Conservation (phyloP, 2,113 vertebrate species). For the Pelecanus crispus region DNA sequence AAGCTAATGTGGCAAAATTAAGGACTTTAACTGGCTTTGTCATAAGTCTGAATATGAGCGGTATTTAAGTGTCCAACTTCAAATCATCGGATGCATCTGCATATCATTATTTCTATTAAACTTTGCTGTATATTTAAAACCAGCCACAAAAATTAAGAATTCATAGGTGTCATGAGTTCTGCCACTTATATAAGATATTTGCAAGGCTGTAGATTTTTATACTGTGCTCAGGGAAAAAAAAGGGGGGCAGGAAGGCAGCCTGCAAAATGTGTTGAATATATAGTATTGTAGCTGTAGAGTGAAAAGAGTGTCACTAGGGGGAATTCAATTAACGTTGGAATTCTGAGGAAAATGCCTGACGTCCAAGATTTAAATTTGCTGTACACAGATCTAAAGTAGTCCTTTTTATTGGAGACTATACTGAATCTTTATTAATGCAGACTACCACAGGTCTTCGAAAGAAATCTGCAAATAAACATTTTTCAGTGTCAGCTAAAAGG, state of each 20-base stretch:
- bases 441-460: background rate
- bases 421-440: background rate
- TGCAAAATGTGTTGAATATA: background rate
- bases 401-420: background rate
- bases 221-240: background rate
- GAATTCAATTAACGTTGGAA: background rate
- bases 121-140: background rate
- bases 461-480: background rate
- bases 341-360: background rate
- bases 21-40: background rate
- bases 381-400: background rate
- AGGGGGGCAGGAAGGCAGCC: fast-evolving
- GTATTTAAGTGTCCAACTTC: background rate
- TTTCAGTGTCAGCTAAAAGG: background rate
- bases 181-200: background rate
- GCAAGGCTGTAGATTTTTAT: background rate
- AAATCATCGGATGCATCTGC: background rate
- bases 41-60: background rate
- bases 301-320: background rate
- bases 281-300: background rate
- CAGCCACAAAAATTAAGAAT: background rate
- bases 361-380: background rate
- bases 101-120: background rate
- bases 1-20: background rate
- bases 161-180: background rate